phyloP scores from a whole-genome alignment of 2,113 vertebrate genomes.

The Oostethus manadensis region DNA sequence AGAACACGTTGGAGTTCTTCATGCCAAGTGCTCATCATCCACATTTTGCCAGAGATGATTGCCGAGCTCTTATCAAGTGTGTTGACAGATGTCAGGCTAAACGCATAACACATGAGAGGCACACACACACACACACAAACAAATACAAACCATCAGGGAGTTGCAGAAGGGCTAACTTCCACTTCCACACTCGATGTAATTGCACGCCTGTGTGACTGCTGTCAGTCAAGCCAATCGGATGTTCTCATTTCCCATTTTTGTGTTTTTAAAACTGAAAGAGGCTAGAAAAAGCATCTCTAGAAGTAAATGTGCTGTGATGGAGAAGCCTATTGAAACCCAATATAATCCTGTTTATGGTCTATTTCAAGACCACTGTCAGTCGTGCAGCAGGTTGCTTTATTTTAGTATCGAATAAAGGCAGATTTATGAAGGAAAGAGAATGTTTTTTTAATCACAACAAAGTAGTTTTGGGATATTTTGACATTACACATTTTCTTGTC shows the following conservation, averaged over 20 bases:
- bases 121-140: conserved; percentile 22
- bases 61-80: conserved; percentile 29
- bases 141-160: conserved; percentile 27
- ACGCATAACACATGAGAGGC: conserved; percentile 4
- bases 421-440: background rate
- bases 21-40: conserved; percentile 36
- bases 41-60: conserved; percentile 48
- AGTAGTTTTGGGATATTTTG: background rate
- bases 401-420: conserved; percentile 8
- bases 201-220: conserved; percentile 12
- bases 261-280: conserved; percentile 17
- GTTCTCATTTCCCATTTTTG: conserved; percentile 4
- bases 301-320: conserved; percentile 19
- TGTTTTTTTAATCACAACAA: too few species aligned
- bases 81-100: conserved; percentile 36
- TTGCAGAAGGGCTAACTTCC: background rate
- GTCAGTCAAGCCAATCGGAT: conserved; percentile 10
- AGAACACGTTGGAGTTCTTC: conserved; percentile 31
- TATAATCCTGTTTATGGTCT: conserved; percentile 14
- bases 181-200: conserved; percentile 10
- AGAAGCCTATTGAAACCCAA: conserved; percentile 19
- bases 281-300: conserved; percentile 10
- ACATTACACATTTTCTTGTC: background rate
- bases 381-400: conserved; percentile 26
- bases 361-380: conserved; percentile 12